A percentile compares a stretch with the other conserved stretches of the same genome.
Evolutionary conservation across 92 coral and sea anemone species (phyloP).

Genomic region (Epizoanthus illoricatus): DNA sequence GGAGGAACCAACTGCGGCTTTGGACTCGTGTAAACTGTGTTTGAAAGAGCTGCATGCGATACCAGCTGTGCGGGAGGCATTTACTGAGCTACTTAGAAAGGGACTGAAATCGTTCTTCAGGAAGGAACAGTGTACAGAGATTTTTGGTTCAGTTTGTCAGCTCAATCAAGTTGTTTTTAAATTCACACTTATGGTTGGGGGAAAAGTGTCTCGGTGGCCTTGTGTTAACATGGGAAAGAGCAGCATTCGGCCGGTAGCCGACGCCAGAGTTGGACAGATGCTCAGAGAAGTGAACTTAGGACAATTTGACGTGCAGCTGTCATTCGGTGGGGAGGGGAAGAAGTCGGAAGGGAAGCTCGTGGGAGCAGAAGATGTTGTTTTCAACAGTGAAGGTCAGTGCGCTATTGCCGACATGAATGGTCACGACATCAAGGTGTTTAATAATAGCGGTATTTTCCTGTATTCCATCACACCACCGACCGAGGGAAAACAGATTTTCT

Average conservation of each 20-base stretch:
- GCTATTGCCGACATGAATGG: slow-evolving; percentile 11
- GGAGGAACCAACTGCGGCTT: slow-evolving; percentile 12
- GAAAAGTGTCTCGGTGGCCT: slow-evolving; percentile 13
- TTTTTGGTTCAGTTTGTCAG: slow-evolving; percentile 28
- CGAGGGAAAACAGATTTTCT: slow-evolving; percentile 11
- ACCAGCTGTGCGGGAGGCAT: slow-evolving; percentile 26
- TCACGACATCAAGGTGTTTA: slow-evolving; percentile 24
- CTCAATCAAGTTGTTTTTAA: slow-evolving; percentile 23
- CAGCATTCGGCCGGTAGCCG: slow-evolving; percentile 26
- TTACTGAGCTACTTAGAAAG: slow-evolving; percentile 21
- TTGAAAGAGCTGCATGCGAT: slow-evolving; percentile 32
- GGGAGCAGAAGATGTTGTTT: slow-evolving; percentile 24
- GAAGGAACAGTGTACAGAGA: slow-evolving; percentile 26
- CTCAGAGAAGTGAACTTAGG: slow-evolving; percentile 28
- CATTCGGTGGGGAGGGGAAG: slow-evolving; percentile 18
- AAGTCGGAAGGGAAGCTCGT: slow-evolving; percentile 2
- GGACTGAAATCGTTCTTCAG: slow-evolving; percentile 35
- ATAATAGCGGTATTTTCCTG: neutral
- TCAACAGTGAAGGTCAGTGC: slow-evolving; percentile 17
- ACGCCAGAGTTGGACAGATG: slow-evolving; percentile 30
- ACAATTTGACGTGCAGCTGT: neutral
- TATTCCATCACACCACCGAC: slow-evolving; percentile 5
- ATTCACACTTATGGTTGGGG: slow-evolving; percentile 16
- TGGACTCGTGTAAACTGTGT: slow-evolving; percentile 3
- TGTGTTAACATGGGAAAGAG: slow-evolving; percentile 21